Conservation (phyloP, 2,888 invertebrate species). For the Itoplectis maculator region DNA sequence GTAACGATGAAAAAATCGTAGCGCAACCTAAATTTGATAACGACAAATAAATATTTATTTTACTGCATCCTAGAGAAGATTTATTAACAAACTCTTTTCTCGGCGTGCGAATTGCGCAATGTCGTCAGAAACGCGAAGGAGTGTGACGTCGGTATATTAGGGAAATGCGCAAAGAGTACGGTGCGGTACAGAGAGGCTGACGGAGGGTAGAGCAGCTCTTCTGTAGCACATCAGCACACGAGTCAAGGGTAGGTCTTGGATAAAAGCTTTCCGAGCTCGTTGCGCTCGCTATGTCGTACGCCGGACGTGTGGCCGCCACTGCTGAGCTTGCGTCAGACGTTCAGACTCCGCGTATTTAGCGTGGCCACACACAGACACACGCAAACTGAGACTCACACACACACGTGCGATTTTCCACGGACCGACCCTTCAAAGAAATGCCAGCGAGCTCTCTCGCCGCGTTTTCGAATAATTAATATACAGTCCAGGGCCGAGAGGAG, state of each 20-base stretch:
- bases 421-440: conserved; percentile 79
- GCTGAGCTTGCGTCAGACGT: conserved; percentile 77
- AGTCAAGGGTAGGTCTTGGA: conserved; percentile 77
- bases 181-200: conserved; percentile 1
- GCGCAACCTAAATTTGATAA: too few species aligned
- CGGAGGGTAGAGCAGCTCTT: conserved; percentile 69
- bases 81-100: too few species aligned
- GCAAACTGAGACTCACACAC: conserved; percentile 61
- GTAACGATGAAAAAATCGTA: too few species aligned
- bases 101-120: background rate
- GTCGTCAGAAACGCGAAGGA: conserved; percentile 36
- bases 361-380: conserved; percentile 58
- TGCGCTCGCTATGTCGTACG: conserved; percentile 43
- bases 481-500: conserved; percentile 22
- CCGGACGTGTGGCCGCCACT: conserved; percentile 3
- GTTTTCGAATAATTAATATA: conserved; percentile 78
- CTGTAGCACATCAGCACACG: conserved; percentile 72
- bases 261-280: conserved; percentile 79
- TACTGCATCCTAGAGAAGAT: too few species aligned
- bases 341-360: conserved; percentile 79
- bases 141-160: conserved; percentile 30
- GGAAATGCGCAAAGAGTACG: conserved; percentile 42
- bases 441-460: conserved; percentile 70
- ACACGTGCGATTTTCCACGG: conserved; percentile 11
- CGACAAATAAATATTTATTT: too few species aligned